Conservation (phyloP, 2,888 invertebrate species). For the Tinea trinotella region DNA sequence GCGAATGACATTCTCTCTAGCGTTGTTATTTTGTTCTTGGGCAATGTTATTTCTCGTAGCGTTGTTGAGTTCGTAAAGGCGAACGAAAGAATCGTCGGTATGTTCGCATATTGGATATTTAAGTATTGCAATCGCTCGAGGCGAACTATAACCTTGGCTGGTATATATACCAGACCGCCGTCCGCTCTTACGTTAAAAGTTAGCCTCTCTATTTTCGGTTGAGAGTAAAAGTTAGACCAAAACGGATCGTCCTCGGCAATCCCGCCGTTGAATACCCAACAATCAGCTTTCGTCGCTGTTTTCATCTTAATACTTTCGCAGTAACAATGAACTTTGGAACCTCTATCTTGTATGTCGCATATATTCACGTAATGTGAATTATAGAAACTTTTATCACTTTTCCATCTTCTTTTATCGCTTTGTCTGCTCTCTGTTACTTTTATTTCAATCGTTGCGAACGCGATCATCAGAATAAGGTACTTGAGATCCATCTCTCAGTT, state of each 20-base stretch:
- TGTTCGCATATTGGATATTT: conserved; percentile 80
- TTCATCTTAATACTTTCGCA: conserved; percentile 73
- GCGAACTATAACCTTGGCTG: conserved; percentile 78
- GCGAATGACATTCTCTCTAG: conserved; percentile 81
- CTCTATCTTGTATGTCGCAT: conserved; percentile 69
- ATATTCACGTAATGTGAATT: conserved; percentile 64
- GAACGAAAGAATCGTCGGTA: conserved; percentile 78
- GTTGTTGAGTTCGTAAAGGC: conserved; percentile 83
- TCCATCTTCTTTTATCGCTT: conserved; percentile 62
- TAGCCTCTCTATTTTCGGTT: conserved; percentile 78
- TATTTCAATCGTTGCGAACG: conserved; percentile 60
- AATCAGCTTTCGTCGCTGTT: conserved; percentile 80
- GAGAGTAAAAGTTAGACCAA: conserved; percentile 83
- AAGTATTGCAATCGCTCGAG: conserved; percentile 77
- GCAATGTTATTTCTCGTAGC: conserved; percentile 77
- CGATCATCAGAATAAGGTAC: conserved; percentile 62
- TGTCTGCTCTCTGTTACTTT: conserved; percentile 63
- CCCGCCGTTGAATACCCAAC: conserved; percentile 81
- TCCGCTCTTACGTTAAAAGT: conserved; percentile 80
- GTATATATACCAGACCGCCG: conserved; percentile 79
- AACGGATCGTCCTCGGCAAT: conserved; percentile 80
- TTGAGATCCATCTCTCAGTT: conserved; percentile 48
- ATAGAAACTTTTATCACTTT: conserved; percentile 51
- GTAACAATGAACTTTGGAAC: conserved; percentile 76
- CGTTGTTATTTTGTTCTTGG: conserved; percentile 79